Base-by-base conservation (phyloP, 2,888 invertebrate genomes). In the Physocephala rufipes region DNA sequence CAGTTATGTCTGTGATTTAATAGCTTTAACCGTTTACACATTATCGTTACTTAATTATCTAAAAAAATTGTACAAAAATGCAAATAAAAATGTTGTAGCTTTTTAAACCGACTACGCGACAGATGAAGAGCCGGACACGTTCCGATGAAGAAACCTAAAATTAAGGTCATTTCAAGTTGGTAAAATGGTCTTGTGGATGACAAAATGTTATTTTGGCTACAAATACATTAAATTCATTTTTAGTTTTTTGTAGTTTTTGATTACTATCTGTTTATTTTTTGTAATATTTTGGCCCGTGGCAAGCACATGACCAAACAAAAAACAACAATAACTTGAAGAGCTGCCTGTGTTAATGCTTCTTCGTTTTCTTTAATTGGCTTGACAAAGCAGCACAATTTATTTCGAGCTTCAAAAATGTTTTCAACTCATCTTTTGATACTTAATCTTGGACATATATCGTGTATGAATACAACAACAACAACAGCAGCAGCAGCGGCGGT, bases 221-320 rank as follows among this genome's bases (percentile, higher is more conserved):
- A 24, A 26, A 24, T 26, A 24, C 21, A 19, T 45, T 62, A n/a
- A n/a, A n/a, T n/a, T n/a, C n/a, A n/a, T n/a, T n/a, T n/a, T n/a
- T n/a, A n/a, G n/a, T n/a, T n/a, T n/a, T n/a, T n/a, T n/a, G n/a
- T n/a, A n/a, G n/a, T n/a, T n/a, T n/a, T n/a, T n/a, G n/a, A n/a
- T n/a, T n/a, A n/a, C n/a, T n/a, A n/a, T n/a, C n/a, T n/a, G n/a
- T 63, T 63, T 36, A 16, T 61, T 62, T 62, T n/a, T 28, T 28
- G 16, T 1, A 16, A 12, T 36, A 16, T 45, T 67, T 67, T 67
- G 67, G 67, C 67, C 59, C 67, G 67, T 67, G 67, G 67, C 67
- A 67, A 61, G 47, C 67, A 49, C 67, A 59, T 24, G 67, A 36
- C 36, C 26, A n/a, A 19, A 9, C 26, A n/a, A 30, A 45, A 58